These are phyloP conservation scores for Norana najaformis DNA, from an alignment of 2,888 invertebrate genomes.

Conservation along the genomic window DNA sequence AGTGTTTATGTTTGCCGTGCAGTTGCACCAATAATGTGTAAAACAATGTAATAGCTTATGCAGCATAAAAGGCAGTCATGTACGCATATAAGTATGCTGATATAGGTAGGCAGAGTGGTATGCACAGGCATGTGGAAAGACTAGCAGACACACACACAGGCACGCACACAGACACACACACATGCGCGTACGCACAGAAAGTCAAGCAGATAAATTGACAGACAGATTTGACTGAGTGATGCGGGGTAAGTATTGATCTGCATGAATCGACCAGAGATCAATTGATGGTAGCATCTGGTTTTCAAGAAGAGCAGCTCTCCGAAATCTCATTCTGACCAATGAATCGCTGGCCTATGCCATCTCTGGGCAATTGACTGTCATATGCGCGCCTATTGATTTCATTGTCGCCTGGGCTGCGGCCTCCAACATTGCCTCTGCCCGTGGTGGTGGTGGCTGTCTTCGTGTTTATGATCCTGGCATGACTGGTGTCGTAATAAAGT, in stretches of 20 bases:
- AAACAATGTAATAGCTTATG: background rate
- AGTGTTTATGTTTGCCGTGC: background rate
- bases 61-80: background rate
- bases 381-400: slow-evolving; percentile 6
- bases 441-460: background rate
- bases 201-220: background rate
- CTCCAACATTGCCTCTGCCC: background rate
- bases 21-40: background rate
- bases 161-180: background rate
- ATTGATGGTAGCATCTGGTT: slow-evolving; percentile 13
- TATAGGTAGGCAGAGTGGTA: background rate
- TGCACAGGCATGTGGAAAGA: background rate
- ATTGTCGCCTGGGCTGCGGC: slow-evolving; percentile 13
- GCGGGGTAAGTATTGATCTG: slow-evolving; percentile 13
- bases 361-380: slow-evolving; percentile 13
- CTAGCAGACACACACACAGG: background rate
- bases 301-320: slow-evolving; percentile 7
- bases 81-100: background rate
- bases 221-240: slow-evolving; percentile 1
- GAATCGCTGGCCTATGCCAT: slow-evolving; percentile 13
- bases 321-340: slow-evolving; percentile 13
- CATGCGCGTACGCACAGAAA: background rate
- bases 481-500: slow-evolving; percentile 13
- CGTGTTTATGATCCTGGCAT: background rate
- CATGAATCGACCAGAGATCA: slow-evolving; percentile 13